Evolutionary conservation across 1,140 invertebrate species (phyloP), one percentile per base, ranked within the genome.

Genomic region (Drosophila virilis): DNA sequence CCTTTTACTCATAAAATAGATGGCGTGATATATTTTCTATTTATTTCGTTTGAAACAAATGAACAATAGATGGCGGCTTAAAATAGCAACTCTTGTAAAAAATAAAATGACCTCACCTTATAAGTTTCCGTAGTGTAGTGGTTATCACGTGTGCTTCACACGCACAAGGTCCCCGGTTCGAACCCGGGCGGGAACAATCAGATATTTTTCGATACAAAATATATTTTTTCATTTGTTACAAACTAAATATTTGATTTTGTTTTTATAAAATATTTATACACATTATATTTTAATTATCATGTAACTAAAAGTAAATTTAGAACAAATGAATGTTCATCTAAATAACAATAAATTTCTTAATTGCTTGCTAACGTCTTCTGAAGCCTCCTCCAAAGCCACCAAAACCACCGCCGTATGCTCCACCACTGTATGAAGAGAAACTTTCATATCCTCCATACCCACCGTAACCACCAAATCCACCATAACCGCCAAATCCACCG

Each of bases 111-210:
- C 0, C 0, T 0, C 1, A 4, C 4, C 0, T 0, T 0, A 12
- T 8, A n/a, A 0, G 90, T 92, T 92, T 91, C 81, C 82, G 88
- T 92, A 91, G 92, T 93, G 93, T 93, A 94, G 93, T 93, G 93
- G 92, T 93, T 93, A 94, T 94, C 94, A 93, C 93, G 93, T 94
- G 92, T 92, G 93, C 93, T 93, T 93, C 91, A 93, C 92, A 94
- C 93, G 93, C 93, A 93, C 92, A 94, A 94, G 93, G 93, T 93
- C 94, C 93, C 94, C 93, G 93, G 94, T 94, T 94, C 93, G 94
- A 94, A 92, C 93, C 94, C 93, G 93, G 94, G 93, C 93, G 93
- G 93, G 93, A 94, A 93, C 94, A 94, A 13, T 28, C 4, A 0
- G 22, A 17, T 9, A 46, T 76, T 50, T 66, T 37, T 52, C 22